A percentile compares a stretch with the other conserved stretches of the same genome.
Conservation (phyloP, 2,797 vertebrate species). For the Epinephelus coioides region DNA sequence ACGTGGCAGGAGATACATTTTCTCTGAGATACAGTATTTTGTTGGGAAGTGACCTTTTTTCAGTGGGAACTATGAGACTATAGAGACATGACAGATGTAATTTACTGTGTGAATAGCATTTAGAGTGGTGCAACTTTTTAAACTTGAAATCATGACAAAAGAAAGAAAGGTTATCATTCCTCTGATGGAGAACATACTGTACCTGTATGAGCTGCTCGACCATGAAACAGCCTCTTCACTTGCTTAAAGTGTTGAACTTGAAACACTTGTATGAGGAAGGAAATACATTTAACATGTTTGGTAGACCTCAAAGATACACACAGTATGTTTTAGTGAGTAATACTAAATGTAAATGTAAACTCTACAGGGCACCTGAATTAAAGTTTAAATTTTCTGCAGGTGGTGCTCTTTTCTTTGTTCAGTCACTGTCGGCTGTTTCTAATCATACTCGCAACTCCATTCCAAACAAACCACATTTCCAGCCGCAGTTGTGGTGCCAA, state of each 20-base stretch:
- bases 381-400: background rate
- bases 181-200: too few relatives aligned
- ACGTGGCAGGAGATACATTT: slow-evolving; percentile 26
- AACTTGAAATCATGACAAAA: background rate
- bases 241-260: background rate
- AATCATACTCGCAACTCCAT: slow-evolving; percentile 1
- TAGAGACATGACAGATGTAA: slow-evolving; percentile 6
- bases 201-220: too few relatives aligned
- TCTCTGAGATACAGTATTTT: slow-evolving; percentile 26
- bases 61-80: background rate
- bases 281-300: background rate
- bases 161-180: background rate
- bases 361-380: background rate
- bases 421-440: background rate
- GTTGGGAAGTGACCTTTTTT: slow-evolving; percentile 9
- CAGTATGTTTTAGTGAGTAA: too few relatives aligned
- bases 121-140: slow-evolving; percentile 14
- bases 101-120: slow-evolving; percentile 11
- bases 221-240: background rate
- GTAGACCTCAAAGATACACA: too few relatives aligned
- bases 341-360: background rate
- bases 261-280: background rate
- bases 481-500: too few relatives aligned
- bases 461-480: slow-evolving; percentile 4
- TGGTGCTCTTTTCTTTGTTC: background rate